Evolutionary conservation across 2,113 vertebrate species (phyloP).

Genomic region (Scophthalmus maximus): DNA sequence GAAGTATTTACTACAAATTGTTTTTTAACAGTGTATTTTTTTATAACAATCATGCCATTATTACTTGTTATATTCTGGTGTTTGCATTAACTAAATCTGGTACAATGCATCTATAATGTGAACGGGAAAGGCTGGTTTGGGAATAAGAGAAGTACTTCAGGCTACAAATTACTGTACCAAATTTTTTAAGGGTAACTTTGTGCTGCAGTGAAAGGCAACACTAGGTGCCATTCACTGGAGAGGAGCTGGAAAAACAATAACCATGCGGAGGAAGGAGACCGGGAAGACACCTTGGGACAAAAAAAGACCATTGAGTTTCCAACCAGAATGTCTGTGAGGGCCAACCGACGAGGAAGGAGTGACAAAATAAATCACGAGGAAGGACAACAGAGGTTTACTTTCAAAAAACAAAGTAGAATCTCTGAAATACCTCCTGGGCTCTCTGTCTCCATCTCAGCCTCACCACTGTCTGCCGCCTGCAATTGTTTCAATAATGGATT

Average conservation of each 20-base stretch:
- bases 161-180: constrained; percentile 16
- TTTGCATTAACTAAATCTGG: too few species aligned
- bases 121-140: too few species aligned
- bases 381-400: constrained; percentile 44
- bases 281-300: constrained; percentile 32
- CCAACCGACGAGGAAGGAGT: constrained; percentile 37
- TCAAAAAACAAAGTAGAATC: constrained; percentile 41
- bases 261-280: constrained; percentile 61
- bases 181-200: background rate
- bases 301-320: constrained; percentile 33
- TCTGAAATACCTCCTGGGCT: constrained; percentile 83
- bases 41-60: too few species aligned
- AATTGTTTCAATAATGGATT: constrained; percentile 77
- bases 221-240: constrained; percentile 11
- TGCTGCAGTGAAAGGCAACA: constrained; percentile 11
- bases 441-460: constrained; percentile 72
- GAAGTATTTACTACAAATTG: too few species aligned
- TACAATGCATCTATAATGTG: too few species aligned
- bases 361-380: constrained; percentile 26
- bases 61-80: too few species aligned
- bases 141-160: constrained; percentile 29
- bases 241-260: constrained; percentile 46
- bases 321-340: constrained; percentile 31
- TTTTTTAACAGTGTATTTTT: too few species aligned
- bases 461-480: constrained; percentile 74